These are phyloP conservation scores for Gobio occitaniae DNA, from an alignment of 2,797 vertebrate species.

Conservation along the genomic window DNA sequence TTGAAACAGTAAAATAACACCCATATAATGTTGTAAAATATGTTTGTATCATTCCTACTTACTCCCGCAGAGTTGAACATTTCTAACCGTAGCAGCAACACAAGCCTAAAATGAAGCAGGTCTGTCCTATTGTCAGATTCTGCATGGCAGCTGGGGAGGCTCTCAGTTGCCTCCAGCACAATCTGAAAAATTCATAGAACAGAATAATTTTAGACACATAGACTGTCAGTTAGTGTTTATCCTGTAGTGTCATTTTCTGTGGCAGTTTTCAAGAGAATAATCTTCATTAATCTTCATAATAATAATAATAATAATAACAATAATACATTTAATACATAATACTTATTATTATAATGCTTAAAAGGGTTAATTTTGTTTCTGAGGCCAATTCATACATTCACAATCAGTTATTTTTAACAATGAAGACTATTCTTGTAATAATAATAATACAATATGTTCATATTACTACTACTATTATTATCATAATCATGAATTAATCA, in stretches of 20 bases:
- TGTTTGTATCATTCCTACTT: neutral
- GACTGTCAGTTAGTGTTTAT: neutral
- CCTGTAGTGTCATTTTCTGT: neutral
- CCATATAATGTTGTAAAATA: neutral
- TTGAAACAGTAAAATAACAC: neutral
- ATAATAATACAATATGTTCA: too few species aligned
- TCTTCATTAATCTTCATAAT: neutral
- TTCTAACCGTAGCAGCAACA: neutral
- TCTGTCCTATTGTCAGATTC: slow-evolving; percentile 4
- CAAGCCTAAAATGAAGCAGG: slow-evolving; percentile 13
- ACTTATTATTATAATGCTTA: neutral
- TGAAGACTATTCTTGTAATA: too few species aligned
- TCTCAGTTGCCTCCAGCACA: slow-evolving; percentile 45
- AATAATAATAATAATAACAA: neutral
- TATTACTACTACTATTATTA: too few species aligned
- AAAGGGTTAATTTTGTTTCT: too few species aligned
- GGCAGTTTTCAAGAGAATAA: neutral
- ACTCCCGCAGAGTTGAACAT: neutral
- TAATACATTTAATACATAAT: neutral
- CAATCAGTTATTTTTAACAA: too few species aligned
- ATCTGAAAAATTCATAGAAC: slow-evolving; percentile 61
- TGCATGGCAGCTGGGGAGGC: slow-evolving; percentile 35
- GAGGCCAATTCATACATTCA: too few species aligned
- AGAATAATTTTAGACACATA: slow-evolving; percentile 54
- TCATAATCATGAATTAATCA: too few species aligned